Conservation (phyloP, 1,140 invertebrate genomes). For the honey bee (Apis mellifera) region Amel_HAv3.1 CM009939.2:7748501-7749000, state of each 20-base stretch:
- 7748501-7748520: neutral
- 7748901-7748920: neutral
- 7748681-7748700: no score
- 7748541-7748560: neutral
- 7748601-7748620: conserved; percentile 8
- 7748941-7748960: neutral
- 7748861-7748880: conserved; percentile 5
- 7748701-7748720: no score
- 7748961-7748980: no score
- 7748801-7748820: no score
- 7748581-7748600: neutral
- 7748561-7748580: neutral
- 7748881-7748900: neutral
- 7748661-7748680: neutral
- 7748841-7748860: conserved; percentile 9
- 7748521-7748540: no score
- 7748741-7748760: neutral
- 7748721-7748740: no score
- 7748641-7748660: neutral
- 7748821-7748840: no score
- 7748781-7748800: no score
- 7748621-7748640: conserved; percentile 49
- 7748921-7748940: neutral
- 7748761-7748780: neutral
- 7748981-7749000: neutral